Base-by-base conservation (phyloP, 2,113 vertebrate genomes). In the Melanostigma gelatinosum region DNA sequence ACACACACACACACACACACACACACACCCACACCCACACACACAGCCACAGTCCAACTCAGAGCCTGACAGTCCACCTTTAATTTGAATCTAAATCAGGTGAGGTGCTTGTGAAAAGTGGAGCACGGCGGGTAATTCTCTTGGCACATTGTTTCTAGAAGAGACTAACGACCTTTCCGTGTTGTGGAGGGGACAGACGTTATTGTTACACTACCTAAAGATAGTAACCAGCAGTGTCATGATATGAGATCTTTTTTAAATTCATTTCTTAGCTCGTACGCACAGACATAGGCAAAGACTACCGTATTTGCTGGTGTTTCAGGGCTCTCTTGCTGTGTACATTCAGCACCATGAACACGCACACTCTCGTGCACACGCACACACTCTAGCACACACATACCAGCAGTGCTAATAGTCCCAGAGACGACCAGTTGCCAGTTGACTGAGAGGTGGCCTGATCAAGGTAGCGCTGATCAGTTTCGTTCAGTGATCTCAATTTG, bases 351-450 rank as follows among this genome's bases (percentile, higher is more conserved):
- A 64, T 79, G 72, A 65, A 75, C 68, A 67, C 57, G 61, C 58
- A 34, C 34, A 34, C 34, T 6, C 64, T 73, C 70, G 72, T 74
- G 58, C 68, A 79, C 85, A 70, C 66, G 34, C 77, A 64, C 64
- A 75, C 68, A 64, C 71, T 57, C 73, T 38, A 62, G 52, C 67
- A 32, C 79, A 82, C 68, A 87, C 79, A 82, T 80, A 83, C 82
- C 81, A 86, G 73, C 74, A 86, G 63, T 76, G 82, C 77, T 87
- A 71, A 64, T 68, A 74, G 83, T 64, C 73, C 71, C 78, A 55
- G 73, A 83, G 90, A 54, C 72, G 87, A 79, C 50, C 79, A 86
- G 83, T 77, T 55, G 72, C 61, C 67, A 22, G 70, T 80, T 72
- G 80, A 65, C 76, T 61, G 83, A 80, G 87, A 76, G 66, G 77